Conservation (phyloP, 1,140 invertebrate species). For the Pseudomyrmex gracilis region DNA sequence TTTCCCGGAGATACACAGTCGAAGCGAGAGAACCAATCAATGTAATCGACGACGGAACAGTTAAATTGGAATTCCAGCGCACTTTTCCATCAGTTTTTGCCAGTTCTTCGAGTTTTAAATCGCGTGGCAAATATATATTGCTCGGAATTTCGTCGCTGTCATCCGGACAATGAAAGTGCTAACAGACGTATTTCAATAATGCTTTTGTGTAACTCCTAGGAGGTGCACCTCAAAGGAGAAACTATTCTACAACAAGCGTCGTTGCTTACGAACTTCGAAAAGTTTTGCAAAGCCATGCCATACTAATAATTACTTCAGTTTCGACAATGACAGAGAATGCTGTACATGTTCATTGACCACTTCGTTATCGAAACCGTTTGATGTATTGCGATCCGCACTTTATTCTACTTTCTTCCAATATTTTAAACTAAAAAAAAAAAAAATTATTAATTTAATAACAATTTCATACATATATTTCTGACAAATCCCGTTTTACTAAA, state of each 20-base stretch:
- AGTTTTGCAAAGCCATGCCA: not conserved
- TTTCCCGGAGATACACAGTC: slow-evolving; percentile 27
- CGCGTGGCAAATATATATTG: slow-evolving; percentile 45
- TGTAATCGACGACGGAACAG: slow-evolving; percentile 45
- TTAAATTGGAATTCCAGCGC: slow-evolving; percentile 56
- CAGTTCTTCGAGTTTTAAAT: slow-evolving; percentile 45
- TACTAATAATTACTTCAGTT: slow-evolving; percentile 30
- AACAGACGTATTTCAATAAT: slow-evolving; percentile 49
- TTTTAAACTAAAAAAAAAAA: not conserved
- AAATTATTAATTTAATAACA: not conserved
- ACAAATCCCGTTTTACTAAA: not conserved
- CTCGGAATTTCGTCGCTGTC: slow-evolving; percentile 28
- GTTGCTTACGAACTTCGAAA: slow-evolving; percentile 9
- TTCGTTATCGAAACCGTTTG: not conserved
- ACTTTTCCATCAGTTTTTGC: slow-evolving; percentile 48
- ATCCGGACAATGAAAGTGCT: slow-evolving; percentile 7
- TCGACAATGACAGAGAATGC: not conserved
- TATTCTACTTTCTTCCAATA: not conserved
- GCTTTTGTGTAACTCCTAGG: not conserved
- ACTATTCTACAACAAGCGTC: not conserved
- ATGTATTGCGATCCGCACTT: not conserved
- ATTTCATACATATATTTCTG: not conserved
- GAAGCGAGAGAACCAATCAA: slow-evolving; percentile 50
- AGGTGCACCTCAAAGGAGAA: not conserved
- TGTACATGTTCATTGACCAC: no score